phyloP scores from a whole-genome alignment of 2,888 invertebrate species.

The Epirrhoe tristata region DNA sequence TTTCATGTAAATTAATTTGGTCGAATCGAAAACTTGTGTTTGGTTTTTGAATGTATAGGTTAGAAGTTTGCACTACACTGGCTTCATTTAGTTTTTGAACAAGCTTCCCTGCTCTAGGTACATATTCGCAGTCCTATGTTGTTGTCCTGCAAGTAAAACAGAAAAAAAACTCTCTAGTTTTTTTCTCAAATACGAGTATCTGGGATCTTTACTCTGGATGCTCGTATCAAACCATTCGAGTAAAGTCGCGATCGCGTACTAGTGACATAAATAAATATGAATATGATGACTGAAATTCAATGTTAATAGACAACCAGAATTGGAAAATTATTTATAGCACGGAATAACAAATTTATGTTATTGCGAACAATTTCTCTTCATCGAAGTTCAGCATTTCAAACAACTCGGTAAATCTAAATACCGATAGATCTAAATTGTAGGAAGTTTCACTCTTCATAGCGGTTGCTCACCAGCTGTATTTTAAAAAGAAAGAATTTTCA shows the following conservation, averaged over 20 bases:
- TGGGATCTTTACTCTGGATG: no score
- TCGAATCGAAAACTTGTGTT: no score
- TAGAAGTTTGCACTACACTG: no score
- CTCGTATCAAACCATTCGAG: neutral
- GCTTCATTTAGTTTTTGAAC: no score
- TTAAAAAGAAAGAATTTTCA: conserved; percentile 58
- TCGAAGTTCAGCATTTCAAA: conserved; percentile 12
- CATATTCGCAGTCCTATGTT: no score
- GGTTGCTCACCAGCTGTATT: conserved; percentile 36
- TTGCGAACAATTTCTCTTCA: conserved; percentile 3
- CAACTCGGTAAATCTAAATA: conserved; percentile 17
- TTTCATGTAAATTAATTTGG: no score
- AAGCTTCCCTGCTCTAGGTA: no score
- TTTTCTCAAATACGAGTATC: no score
- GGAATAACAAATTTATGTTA: conserved; percentile 5
- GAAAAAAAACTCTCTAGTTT: no score
- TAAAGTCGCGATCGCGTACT: neutral
- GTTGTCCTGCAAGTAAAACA: no score
- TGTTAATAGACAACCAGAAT: neutral
- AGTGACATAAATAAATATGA: neutral
- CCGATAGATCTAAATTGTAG: conserved; percentile 27
- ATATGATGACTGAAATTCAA: neutral
- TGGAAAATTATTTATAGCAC: neutral
- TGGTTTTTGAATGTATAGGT: no score
- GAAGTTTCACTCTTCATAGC: conserved; percentile 26